Percentiles rank a stretch among this genome's conserved stretches.
These are phyloP conservation scores for Atrichornis clamosus DNA, from an alignment of 2,113 vertebrate species.

Conservation along the genomic window DNA sequence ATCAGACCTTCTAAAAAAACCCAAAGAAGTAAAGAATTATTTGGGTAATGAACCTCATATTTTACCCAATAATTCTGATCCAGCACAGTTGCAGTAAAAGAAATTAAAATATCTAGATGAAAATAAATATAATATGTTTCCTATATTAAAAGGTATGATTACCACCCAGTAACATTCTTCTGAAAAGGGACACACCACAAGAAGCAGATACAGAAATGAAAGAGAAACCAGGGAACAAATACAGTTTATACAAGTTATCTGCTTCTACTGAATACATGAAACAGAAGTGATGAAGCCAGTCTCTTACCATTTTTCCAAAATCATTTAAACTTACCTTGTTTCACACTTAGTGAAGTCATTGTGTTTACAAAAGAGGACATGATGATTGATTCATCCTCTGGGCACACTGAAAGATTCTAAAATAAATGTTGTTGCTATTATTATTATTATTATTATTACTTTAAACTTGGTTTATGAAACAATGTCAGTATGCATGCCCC, in stretches of 20 bases:
- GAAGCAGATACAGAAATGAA: accelerated
- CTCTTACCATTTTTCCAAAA: background rate
- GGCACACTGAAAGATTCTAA: conserved; percentile 97
- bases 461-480: background rate
- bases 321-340: conserved; percentile 83
- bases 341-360: conserved; percentile 97
- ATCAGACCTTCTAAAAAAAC: background rate
- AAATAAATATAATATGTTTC: background rate
- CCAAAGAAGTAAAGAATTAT: background rate
- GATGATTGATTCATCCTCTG: conserved; percentile 98
- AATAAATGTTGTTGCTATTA: background rate
- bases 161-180: background rate
- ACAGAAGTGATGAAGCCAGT: background rate
- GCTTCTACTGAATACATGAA: background rate
- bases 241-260: background rate
- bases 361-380: conserved; percentile 99
- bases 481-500: background rate
- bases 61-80: background rate
- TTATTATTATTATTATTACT: background rate
- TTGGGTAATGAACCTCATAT: background rate
- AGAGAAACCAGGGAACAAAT: background rate
- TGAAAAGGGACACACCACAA: background rate
- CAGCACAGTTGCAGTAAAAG: background rate
- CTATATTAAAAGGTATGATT: background rate
- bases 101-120: background rate